Evolutionary conservation across 2,888 invertebrate species (phyloP), one percentile per base, ranked within the genome.

Genomic region (Sicus ferrugineus): DNA sequence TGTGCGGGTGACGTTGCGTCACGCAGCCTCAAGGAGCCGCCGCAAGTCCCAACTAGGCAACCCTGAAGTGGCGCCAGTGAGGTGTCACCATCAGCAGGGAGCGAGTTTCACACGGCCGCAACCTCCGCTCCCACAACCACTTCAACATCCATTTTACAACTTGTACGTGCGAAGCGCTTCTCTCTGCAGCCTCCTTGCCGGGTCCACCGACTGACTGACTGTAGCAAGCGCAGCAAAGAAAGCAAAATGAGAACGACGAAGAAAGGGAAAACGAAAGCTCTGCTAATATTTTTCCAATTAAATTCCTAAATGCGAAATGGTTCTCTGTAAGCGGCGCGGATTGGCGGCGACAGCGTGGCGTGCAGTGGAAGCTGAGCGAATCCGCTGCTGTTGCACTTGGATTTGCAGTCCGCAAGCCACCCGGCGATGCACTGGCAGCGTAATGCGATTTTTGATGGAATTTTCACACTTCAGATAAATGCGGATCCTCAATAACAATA

Each of bases 161-260:
- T 58, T 67, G 58, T 59, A 67, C 67, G 67, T 67, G 67, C 46
- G 46, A 59, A 58, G 46, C 48, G 59, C 46, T n/a, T 30, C 42
- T 46, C 42, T 58, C 38, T 46, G 16, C 52, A 1, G 19, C 9
- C 9, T 38, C 9, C 3, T 3, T 50, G n/a, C 50, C 3, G 3
- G 19, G 23, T 1, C 14, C 21, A 61, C 7, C 28, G 7, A 59
- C 34, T 14, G 2, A 56, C 3, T 16, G 2, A 42, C 14, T 26
- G 19, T 28, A 48, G 16, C 28, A 46, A n/a, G 7, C 23, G 16
- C 23, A 65, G 23, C 31, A 65, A 26, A 31, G 28, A 54, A 34
- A 65, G 16, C 52, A 54, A 38, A 42, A 34, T 28, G 56, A 56
- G 21, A 19, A 50, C 3, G 3, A 50, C 19, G 2, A 50, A 21